Evolutionary conservation across 2,113 vertebrate species (phyloP).

Genomic region (Pseudorhombus dupliciocellatus): DNA sequence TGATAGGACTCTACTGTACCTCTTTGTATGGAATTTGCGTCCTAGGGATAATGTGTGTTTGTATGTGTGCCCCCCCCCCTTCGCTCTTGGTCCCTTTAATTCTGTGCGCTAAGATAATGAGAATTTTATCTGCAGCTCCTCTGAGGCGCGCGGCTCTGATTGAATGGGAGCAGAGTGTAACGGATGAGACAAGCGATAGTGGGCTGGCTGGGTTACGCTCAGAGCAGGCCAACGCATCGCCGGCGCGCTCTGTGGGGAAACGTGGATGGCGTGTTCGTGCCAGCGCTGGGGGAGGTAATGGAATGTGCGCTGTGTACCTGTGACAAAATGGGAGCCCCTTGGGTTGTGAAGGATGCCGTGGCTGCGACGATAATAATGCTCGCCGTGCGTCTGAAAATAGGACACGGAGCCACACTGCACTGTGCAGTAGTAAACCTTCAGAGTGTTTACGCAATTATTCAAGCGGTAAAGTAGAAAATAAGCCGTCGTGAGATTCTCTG

Average conservation of each 20-base stretch:
- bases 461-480: neutral
- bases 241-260: conserved; percentile 51
- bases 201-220: conserved; percentile 64
- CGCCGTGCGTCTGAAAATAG: conserved; percentile 50
- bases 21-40: conserved; percentile 29
- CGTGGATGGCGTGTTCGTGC: conserved; percentile 44
- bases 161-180: conserved; percentile 83
- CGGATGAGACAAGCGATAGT: conserved; percentile 79
- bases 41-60: conserved; percentile 17
- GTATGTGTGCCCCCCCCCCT: conserved; percentile 22
- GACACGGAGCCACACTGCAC: conserved; percentile 25
- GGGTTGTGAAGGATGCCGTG: conserved; percentile 62
- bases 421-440: conserved; percentile 1
- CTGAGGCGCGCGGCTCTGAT: conserved; percentile 74
- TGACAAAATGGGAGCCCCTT: conserved; percentile 63
- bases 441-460: conserved; percentile 1
- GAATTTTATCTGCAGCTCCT: conserved; percentile 81
- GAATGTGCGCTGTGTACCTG: conserved; percentile 62
- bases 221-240: conserved; percentile 40
- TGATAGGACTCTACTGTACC: conserved; percentile 46
- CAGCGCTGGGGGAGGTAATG: conserved; percentile 58
- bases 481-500: neutral
- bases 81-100: conserved; percentile 73
- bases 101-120: conserved; percentile 81
- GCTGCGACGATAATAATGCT: conserved; percentile 48